phyloP scores from a whole-genome alignment of 2,797 vertebrate genomes.

The Allenopithecus nigroviridis region DNA sequence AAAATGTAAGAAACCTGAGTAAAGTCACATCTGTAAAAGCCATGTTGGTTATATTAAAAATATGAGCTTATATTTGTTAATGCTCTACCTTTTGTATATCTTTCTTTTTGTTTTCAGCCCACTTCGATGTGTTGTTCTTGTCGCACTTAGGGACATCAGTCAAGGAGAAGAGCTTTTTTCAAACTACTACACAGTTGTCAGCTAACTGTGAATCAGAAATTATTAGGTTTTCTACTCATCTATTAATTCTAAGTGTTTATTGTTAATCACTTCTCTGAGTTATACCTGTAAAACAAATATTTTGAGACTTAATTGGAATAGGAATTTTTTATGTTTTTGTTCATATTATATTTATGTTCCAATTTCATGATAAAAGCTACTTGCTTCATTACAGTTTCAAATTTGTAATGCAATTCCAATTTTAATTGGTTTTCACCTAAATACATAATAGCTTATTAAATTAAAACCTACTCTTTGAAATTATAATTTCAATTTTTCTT shows the following conservation, averaged over 20 bases:
- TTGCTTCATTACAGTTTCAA: not conserved
- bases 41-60: not conserved
- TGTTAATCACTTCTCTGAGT: not conserved
- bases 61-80: not conserved
- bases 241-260: constrained; percentile 28
- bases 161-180: constrained; percentile 95
- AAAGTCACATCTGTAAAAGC: not conserved
- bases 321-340: not conserved
- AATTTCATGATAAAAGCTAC: constrained; percentile 1
- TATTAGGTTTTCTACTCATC: not conserved
- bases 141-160: constrained; percentile 90
- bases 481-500: not conserved
- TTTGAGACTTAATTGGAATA: not conserved
- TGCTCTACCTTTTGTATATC: not conserved
- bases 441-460: constrained; percentile 44
- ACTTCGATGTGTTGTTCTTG: constrained; percentile 91
- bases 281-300: not conserved
- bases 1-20: not conserved
- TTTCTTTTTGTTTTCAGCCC: constrained; percentile 81
- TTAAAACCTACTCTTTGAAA: constrained; percentile 13
- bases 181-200: constrained; percentile 95
- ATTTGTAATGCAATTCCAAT: not conserved
- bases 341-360: not conserved
- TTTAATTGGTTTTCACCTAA: constrained; percentile 42
- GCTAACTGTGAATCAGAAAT: constrained; percentile 72